These are phyloP conservation scores for Cynopterus brachyotis DNA, from an alignment of 2,113 vertebrate species.

Conservation along the genomic window DNA sequence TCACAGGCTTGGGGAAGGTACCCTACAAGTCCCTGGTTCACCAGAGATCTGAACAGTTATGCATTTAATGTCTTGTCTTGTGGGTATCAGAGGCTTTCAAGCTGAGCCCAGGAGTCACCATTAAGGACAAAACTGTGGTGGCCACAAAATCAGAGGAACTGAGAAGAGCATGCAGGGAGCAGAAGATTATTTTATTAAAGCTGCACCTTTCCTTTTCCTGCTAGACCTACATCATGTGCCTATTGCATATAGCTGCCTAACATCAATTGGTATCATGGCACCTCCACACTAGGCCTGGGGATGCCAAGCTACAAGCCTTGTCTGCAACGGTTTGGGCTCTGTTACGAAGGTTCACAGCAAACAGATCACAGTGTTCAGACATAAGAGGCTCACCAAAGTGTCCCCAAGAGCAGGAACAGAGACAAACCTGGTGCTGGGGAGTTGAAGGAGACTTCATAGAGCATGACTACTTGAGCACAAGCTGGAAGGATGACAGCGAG, in stretches of 20 bases:
- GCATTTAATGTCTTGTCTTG: not conserved
- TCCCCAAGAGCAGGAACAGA: not conserved
- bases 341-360: not conserved
- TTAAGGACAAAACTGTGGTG: not conserved
- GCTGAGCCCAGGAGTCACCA: not conserved
- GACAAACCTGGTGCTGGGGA: not conserved
- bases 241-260: not conserved
- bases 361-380: not conserved
- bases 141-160: not conserved
- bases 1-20: not conserved
- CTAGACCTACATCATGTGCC: not conserved
- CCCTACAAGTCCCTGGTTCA: not conserved
- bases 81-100: not conserved
- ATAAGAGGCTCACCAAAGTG: not conserved
- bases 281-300: not conserved
- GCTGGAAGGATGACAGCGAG: not conserved
- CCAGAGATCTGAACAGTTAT: not conserved
- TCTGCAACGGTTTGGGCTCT: not conserved
- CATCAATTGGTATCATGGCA: not conserved
- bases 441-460: not conserved
- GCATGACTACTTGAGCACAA: not conserved
- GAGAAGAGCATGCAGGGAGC: fast-evolving
- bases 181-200: not conserved
- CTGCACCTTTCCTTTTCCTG: not conserved
- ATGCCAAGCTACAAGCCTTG: not conserved